Conservation (phyloP, 2,888 invertebrate genomes). For the Parnassius apollo region DNA sequence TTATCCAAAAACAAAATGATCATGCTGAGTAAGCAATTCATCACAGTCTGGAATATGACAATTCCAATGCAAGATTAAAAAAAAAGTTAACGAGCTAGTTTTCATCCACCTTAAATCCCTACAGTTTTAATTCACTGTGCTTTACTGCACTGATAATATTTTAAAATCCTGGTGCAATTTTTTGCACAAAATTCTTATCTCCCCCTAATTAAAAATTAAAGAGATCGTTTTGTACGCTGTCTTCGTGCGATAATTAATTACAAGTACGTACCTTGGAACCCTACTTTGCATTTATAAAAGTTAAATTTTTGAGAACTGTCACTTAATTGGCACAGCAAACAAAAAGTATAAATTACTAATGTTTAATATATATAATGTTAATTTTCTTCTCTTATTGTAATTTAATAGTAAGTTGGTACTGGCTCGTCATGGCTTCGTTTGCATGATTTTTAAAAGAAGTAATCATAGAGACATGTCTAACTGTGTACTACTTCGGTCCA, state of each 20-base stretch:
- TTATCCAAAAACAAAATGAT: slow-evolving; percentile 22
- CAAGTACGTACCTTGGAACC: slow-evolving; percentile 1
- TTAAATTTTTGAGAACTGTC: background rate
- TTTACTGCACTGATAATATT: slow-evolving; percentile 61
- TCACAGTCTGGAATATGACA: slow-evolving; percentile 78
- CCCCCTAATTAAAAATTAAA: slow-evolving; percentile 63
- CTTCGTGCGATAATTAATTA: slow-evolving; percentile 23
- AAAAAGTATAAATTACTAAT: too few species aligned
- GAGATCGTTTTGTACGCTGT: slow-evolving; percentile 34
- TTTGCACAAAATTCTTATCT: slow-evolving; percentile 59
- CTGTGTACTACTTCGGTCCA: too few species aligned
- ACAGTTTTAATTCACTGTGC: slow-evolving; percentile 62
- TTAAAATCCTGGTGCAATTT: slow-evolving; percentile 78
- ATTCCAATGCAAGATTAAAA: slow-evolving; percentile 74
- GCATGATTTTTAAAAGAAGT: too few species aligned
- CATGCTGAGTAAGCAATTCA: slow-evolving; percentile 58
- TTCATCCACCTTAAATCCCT: slow-evolving; percentile 40
- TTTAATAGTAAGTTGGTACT: too few species aligned
- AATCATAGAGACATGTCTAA: too few species aligned
- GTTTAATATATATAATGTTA: too few species aligned
- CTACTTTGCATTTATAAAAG: slow-evolving; percentile 7
- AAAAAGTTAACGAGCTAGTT: slow-evolving; percentile 74
- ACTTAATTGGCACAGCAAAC: too few species aligned
- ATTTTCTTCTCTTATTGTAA: too few species aligned
- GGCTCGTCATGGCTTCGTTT: too few species aligned